Evolutionary conservation across 2,113 vertebrate genomes (phyloP).

Genomic region (Cyanocitta stelleri): DNA sequence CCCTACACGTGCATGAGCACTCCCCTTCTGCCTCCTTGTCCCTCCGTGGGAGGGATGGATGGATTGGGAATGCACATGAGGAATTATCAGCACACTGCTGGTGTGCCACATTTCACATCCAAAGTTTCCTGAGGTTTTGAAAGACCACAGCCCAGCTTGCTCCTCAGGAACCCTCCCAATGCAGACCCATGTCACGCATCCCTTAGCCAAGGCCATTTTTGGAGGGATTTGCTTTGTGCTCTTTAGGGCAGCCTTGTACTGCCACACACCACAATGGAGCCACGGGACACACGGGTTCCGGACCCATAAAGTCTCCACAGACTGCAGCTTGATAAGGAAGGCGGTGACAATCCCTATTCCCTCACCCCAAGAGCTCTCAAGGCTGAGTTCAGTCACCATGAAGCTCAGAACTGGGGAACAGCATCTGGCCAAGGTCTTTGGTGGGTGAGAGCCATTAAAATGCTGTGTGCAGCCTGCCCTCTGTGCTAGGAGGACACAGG

Average conservation of each 20-base stretch:
- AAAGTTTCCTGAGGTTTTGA: background rate
- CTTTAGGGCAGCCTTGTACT: background rate
- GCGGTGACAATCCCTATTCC: background rate
- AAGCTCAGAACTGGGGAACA: background rate
- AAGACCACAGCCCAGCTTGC: background rate
- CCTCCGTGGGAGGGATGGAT: background rate
- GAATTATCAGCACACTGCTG: background rate
- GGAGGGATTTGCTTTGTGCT: background rate
- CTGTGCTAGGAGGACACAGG: background rate
- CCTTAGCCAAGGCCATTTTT: background rate
- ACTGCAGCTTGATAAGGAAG: background rate
- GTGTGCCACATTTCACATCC: background rate
- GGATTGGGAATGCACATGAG: background rate
- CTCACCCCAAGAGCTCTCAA: background rate
- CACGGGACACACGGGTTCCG: background rate
- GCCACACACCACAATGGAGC: rapidly evolving
- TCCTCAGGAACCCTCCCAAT: background rate
- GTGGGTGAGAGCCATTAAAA: background rate
- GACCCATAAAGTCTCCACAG: background rate
- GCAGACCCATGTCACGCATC: background rate
- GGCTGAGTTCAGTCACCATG: background rate
- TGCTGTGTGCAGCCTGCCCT: background rate
- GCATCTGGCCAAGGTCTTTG: background rate
- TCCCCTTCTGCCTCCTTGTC: background rate
- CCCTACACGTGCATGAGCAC: background rate